Evolutionary conservation across 1,140 invertebrate species (phyloP).

Genomic region (Camponotus vicinus): DNA sequence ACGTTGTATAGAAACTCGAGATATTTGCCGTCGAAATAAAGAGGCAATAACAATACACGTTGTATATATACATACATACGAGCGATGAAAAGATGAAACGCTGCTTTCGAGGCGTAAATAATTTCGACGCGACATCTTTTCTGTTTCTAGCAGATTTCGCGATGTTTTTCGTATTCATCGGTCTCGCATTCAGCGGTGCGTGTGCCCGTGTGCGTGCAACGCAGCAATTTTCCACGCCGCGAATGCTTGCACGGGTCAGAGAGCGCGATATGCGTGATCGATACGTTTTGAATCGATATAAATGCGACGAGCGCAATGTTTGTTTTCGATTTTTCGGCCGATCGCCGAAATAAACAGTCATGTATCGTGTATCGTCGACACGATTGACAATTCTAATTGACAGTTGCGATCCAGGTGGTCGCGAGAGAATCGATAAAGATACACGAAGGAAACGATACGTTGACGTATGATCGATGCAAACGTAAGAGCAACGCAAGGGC

Average conservation of each 20-base stretch:
- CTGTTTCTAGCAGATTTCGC: neutral
- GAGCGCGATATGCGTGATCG: conserved; percentile 31
- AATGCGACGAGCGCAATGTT: neutral
- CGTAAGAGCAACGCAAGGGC: no score
- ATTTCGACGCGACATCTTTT: neutral
- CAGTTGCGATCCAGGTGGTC: no score
- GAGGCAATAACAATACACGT: neutral
- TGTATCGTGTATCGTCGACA: neutral
- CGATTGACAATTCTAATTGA: neutral
- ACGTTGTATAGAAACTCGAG: no score
- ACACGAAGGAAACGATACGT: no score
- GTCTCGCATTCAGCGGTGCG: conserved; percentile 7
- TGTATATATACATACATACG: neutral
- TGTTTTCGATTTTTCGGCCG: no score
- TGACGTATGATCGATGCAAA: no score
- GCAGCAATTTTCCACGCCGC: conserved; percentile 42
- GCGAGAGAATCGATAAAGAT: no score
- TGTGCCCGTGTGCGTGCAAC: neutral
- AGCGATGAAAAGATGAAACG: no score
- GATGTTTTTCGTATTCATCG: no score
- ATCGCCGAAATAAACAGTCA: no score
- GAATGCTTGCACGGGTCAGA: conserved; percentile 27
- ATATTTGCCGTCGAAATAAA: neutral
- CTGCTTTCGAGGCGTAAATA: neutral
- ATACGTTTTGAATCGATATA: neutral